Conservation (phyloP, 2,888 invertebrate genomes). For the Amitus sp. region DNA sequence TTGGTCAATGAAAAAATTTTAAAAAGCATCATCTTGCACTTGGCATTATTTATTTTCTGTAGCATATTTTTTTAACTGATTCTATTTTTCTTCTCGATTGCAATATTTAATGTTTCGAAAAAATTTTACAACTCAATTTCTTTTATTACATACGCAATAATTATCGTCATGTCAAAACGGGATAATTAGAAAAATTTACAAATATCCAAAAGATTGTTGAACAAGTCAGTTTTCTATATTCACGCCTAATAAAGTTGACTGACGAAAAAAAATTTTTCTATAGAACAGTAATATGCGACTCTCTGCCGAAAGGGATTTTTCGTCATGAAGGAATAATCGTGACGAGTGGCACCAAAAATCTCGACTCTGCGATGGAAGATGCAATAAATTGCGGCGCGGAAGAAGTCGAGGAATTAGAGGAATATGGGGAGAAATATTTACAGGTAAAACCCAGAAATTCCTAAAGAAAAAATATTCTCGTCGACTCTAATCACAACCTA, state of each 20-base stretch:
- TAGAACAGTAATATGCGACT: constrained; percentile 66
- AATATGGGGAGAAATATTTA: constrained; percentile 58
- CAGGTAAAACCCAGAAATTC: constrained; percentile 52
- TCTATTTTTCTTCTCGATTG: too few relatives aligned
- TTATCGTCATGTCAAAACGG: too few relatives aligned
- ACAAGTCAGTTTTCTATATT: background rate
- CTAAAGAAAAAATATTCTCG: too few relatives aligned
- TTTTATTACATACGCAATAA: too few relatives aligned
- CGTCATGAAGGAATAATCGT: constrained; percentile 72
- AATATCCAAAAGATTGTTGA: background rate
- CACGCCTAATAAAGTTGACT: constrained; percentile 23
- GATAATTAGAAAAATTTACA: too few relatives aligned
- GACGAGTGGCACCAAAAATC: constrained; percentile 61
- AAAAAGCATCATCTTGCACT: too few relatives aligned
- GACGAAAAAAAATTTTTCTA: background rate
- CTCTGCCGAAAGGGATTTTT: constrained; percentile 67
- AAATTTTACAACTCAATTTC: too few relatives aligned
- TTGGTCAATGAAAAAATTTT: too few relatives aligned
- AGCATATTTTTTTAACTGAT: too few relatives aligned
- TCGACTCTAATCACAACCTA: too few relatives aligned
- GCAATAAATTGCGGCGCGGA: constrained; percentile 77
- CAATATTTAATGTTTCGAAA: too few relatives aligned
- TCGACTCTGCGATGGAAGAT: constrained; percentile 72
- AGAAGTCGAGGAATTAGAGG: constrained; percentile 70
- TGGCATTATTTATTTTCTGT: too few relatives aligned